Percentiles rank a stretch among this genome's conserved stretches.
Evolutionary conservation across 1,140 invertebrate genomes (phyloP).

Genomic region (Aphis gossypii): DNA sequence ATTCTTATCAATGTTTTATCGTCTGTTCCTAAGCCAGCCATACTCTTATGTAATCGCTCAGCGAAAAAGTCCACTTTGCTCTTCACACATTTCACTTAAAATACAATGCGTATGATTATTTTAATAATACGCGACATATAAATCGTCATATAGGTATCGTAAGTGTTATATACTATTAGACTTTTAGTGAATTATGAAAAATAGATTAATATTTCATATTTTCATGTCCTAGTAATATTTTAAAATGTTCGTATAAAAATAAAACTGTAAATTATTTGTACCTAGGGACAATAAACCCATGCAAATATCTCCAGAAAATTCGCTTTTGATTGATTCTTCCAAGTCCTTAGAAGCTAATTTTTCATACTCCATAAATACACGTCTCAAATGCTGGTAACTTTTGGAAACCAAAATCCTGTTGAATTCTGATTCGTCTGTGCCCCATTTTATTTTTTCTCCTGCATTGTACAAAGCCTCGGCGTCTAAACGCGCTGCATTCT

Average conservation of each 20-base stretch:
- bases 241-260: background rate
- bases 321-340: constrained; percentile 84
- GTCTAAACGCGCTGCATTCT: constrained; percentile 66
- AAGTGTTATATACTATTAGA: background rate
- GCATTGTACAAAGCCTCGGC: constrained; percentile 69
- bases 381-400: constrained; percentile 71
- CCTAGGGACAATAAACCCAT: constrained; percentile 86
- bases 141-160: background rate
- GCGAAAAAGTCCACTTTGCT: constrained; percentile 90
- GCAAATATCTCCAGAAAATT: constrained; percentile 87
- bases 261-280: constrained; percentile 65
- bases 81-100: constrained; percentile 78
- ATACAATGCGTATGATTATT: background rate
- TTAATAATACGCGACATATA: background rate
- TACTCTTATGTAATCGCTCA: constrained; percentile 83
- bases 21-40: constrained; percentile 87
- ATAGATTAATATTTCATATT: background rate
- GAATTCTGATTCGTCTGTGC: constrained; percentile 76
- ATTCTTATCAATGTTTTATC: constrained; percentile 87
- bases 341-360: constrained; percentile 79
- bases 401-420: constrained; percentile 71
- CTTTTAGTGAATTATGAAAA: background rate
- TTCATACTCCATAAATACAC: constrained; percentile 81
- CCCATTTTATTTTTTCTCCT: constrained; percentile 69
- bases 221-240: background rate